These are phyloP conservation scores for Perca flavescens DNA, from an alignment of 2,113 vertebrate genomes.

Conservation along the genomic window DNA sequence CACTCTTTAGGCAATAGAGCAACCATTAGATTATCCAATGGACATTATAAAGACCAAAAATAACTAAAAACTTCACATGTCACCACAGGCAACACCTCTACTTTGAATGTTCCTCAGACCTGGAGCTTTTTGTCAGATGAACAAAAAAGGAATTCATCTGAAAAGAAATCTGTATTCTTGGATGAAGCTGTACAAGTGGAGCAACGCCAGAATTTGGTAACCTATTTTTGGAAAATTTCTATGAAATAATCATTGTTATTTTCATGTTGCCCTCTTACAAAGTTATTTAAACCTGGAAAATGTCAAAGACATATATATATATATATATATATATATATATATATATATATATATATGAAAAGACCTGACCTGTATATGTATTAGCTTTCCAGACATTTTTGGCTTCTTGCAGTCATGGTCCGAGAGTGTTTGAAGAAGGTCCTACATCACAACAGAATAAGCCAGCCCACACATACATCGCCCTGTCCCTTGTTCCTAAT, in stretches of 20 bases:
- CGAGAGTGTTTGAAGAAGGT: conserved; percentile 41
- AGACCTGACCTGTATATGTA: conserved; percentile 11
- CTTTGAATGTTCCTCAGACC: conserved; percentile 24
- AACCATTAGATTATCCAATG: conserved; percentile 54
- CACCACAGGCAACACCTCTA: conserved; percentile 47
- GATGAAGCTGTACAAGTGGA: conserved; percentile 24
- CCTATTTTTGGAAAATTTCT: conserved; percentile 19
- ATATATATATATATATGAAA: not conserved
- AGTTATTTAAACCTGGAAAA: conserved; percentile 25
- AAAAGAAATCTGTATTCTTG: conserved; percentile 43
- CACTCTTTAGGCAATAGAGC: conserved; percentile 53
- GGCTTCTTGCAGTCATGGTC: conserved; percentile 19
- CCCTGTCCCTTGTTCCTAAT: conserved; percentile 76
- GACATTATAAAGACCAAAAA: conserved; percentile 25
- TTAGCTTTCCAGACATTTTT: conserved; percentile 27
- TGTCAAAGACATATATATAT: conserved; percentile 9
- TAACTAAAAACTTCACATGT: conserved; percentile 19
- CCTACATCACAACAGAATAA: conserved; percentile 54
- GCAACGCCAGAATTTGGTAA: conserved; percentile 27
- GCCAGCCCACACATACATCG: conserved; percentile 71
- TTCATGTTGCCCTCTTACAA: not conserved
- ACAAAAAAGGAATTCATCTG: conserved; percentile 40
- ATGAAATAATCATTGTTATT: conserved; percentile 27
- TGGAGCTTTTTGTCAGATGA: conserved; percentile 39
- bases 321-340: not conserved